A percentile compares a stretch with the other conserved stretches of the same genome.
These are phyloP conservation scores for Takifugu bimaculatus DNA, from an alignment of 2,113 vertebrate genomes.

Conservation along the genomic window DNA sequence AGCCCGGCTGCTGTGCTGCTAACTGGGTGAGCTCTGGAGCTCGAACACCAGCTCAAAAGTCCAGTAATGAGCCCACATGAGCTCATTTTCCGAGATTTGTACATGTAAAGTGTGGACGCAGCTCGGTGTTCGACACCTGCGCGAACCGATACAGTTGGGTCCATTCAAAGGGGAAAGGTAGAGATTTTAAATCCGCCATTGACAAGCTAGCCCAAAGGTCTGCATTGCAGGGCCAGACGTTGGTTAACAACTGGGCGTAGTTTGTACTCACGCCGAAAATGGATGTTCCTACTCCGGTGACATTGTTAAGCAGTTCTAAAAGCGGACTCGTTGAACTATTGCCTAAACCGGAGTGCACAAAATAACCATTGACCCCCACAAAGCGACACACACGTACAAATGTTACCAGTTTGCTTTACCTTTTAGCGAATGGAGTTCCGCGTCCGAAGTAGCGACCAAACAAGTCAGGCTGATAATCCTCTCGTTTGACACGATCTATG, in stretches of 20 bases:
- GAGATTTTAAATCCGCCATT: slow-evolving; percentile 52
- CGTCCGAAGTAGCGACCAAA: slow-evolving; percentile 72
- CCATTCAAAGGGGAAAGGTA: slow-evolving; percentile 38
- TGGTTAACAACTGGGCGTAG: slow-evolving; percentile 68
- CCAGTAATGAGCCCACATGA: background rate
- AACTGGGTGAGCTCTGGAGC: slow-evolving; percentile 47
- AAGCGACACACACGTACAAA: slow-evolving; percentile 27
- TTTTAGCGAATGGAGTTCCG: slow-evolving; percentile 75
- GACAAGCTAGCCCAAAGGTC: slow-evolving; percentile 57
- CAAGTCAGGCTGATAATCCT: slow-evolving; percentile 70
- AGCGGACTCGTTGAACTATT: fast-evolving
- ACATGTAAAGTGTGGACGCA: background rate
- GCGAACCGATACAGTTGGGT: background rate
- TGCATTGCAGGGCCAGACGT: slow-evolving; percentile 70
- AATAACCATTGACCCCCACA: background rate
- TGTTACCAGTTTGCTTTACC: slow-evolving; percentile 63
- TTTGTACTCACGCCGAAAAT: slow-evolving; percentile 44
- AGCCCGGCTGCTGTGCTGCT: slow-evolving; percentile 14
- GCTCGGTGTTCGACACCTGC: background rate
- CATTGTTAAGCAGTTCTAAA: background rate
- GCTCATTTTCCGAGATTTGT: background rate
- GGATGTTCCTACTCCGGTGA: background rate
- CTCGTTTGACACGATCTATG: slow-evolving; percentile 64
- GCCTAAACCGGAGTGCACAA: fast-evolving
- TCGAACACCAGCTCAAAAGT: slow-evolving; percentile 3